Conservation (phyloP, 2,888 invertebrate species). For the Aphrophora alni region DNA sequence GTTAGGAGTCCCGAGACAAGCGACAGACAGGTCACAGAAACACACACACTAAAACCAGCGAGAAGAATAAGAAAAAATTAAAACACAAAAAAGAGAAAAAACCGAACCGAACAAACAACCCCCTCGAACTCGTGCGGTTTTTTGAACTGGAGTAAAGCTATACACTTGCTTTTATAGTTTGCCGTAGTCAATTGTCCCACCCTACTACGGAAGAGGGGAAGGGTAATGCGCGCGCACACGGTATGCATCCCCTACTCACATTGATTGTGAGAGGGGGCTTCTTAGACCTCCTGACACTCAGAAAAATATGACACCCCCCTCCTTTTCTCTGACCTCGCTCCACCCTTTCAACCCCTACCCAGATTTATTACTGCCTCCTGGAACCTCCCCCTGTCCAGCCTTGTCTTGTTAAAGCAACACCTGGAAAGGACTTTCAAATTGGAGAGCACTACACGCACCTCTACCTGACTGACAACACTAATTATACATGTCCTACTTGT, state of each 20-base stretch:
- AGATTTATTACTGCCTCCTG: slow-evolving; percentile 29
- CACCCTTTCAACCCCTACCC: slow-evolving; percentile 31
- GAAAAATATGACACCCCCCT: slow-evolving; percentile 46
- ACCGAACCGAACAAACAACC: slow-evolving; percentile 46
- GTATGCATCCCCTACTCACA: slow-evolving; percentile 31
- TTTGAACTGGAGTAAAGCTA: slow-evolving; percentile 56
- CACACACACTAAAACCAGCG: slow-evolving; percentile 31
- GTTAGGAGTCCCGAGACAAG: slow-evolving; percentile 28
- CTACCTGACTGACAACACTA: slow-evolving; percentile 7
- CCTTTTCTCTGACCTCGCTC: slow-evolving; percentile 29
- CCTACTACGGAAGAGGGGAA: slow-evolving; percentile 52
- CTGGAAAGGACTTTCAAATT: slow-evolving; percentile 22
- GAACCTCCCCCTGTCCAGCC: not conserved
- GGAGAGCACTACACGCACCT: slow-evolving; percentile 20
- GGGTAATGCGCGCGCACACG: slow-evolving; percentile 52
- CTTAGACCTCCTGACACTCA: slow-evolving; percentile 39
- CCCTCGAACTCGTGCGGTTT: slow-evolving; percentile 52
- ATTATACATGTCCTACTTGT: not conserved
- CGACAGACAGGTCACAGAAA: slow-evolving; percentile 31
- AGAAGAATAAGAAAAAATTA: slow-evolving; percentile 45
- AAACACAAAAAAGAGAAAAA: slow-evolving; percentile 50
- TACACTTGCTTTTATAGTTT: slow-evolving; percentile 46
- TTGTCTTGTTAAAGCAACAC: slow-evolving; percentile 3
- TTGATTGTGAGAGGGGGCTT: slow-evolving; percentile 32
- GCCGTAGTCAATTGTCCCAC: slow-evolving; percentile 12